Base-by-base conservation (phyloP, 2,888 invertebrate genomes). In the Seladonia tumulorum region DNA sequence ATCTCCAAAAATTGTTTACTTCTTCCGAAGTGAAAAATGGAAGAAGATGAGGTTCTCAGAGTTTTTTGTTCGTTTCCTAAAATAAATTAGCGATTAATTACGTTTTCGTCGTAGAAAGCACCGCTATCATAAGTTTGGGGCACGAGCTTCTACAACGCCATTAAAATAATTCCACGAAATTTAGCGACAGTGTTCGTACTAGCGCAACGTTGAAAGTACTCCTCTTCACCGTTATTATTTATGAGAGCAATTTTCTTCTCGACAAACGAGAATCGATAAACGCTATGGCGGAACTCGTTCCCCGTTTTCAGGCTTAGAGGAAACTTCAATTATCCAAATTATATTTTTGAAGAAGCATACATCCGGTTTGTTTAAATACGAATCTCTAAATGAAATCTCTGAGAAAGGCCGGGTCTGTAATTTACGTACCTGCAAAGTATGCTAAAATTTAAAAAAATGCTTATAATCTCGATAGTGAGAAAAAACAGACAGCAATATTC, bases 141-240 rank as follows among this genome's bases (percentile, higher is more conserved):
- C 35, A 66, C 12, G 39, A 68, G 39, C 5, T 18, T 12, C 8
- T 18, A 42, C 35, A 18, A 22, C 68, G 68, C n/a, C 68, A 35
- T 68, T 68, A 68, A 22, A 68, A 39, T 68, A 68, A 68, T 68
- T 68, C 68, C 68, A 42, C 22, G 22, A 68, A 68, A 68, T 68
- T 68, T 22, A 68, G 68, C 68, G 68, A 68, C 68, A 68, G 39
- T 12, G 68, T 68, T 42, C 39, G 35, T 42, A 39, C 39, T 12
- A 4, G 5, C 68, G 39, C 68, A 68, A 68, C 39, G 68, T 39
- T 39, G 22, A 68, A 35, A 68, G 39, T 68, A 39, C 68, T 42
- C 68, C 68, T 68, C 68, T 39, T 68, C 68, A 12, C n/a, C 22
- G 68, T 68, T 68, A 68, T 68, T 68, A 68, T 68, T 68, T 68